These are phyloP conservation scores for Halictus ligatus DNA, from an alignment of 2,888 invertebrate species.

Conservation along the genomic window DNA sequence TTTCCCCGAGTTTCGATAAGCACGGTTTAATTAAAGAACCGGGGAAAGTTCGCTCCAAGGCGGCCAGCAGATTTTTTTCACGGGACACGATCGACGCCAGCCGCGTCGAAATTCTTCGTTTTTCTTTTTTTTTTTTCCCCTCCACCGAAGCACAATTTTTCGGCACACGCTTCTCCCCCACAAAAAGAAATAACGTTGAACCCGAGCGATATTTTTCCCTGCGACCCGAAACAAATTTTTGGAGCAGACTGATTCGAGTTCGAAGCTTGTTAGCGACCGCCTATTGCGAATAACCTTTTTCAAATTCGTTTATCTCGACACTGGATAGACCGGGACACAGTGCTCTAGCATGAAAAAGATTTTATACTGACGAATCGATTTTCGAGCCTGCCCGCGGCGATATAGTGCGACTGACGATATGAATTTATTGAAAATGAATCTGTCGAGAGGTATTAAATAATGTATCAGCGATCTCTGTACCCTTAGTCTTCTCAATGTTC, in stretches of 20 bases:
- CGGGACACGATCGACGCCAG: background rate
- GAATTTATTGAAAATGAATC: too few species aligned
- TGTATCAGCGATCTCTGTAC: too few species aligned
- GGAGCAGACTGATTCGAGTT: background rate
- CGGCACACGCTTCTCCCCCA: background rate
- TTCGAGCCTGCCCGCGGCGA: background rate
- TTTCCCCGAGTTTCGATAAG: constrained; percentile 29
- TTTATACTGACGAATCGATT: background rate
- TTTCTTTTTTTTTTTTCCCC: background rate
- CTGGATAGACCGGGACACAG: background rate
- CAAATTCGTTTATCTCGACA: background rate
- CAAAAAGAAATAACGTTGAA: background rate
- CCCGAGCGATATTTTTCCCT: background rate
- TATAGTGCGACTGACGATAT: background rate
- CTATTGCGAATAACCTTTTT: background rate
- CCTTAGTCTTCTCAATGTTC: too few species aligned
- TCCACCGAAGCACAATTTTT: background rate
- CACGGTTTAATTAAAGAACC: constrained; percentile 37
- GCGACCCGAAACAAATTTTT: background rate
- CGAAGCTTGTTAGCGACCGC: background rate
- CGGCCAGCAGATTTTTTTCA: background rate
- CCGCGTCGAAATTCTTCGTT: background rate
- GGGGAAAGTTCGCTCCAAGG: constrained; percentile 16
- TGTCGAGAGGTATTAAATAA: too few species aligned
- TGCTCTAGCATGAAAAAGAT: background rate